Evolutionary conservation across 1,140 invertebrate genomes (phyloP), one percentile per base, ranked within the genome.

Genomic region (Trachelipus rathkii): DNA sequence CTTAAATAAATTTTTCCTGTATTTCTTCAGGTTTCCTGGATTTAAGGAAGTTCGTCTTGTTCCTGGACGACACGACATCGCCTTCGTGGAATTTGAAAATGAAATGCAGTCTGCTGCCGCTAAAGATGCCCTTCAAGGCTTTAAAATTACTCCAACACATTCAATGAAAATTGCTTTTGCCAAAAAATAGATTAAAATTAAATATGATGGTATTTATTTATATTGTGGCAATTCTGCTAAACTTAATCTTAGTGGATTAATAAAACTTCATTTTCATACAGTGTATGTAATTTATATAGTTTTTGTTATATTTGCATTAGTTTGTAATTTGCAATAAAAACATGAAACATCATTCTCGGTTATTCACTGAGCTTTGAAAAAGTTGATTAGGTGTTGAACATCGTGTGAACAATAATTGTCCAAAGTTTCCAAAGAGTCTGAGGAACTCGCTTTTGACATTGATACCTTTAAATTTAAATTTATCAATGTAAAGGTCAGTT

Each of bases 131-230:
- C 87, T 99, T 5, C 96, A 99, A 88, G 96, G 97, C 53, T 99
- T 99, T 85, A 99, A 99, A 87, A 97, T 99, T 70, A 98, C 96
- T 43, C 97, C 97, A 5, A 95, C 93, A 4, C 93, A 99, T 87
- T 94, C 96, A 0, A 99, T 99, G 95, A 98, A 98, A 87, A 99
- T 99, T 84, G 96, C 97, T 71, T 99, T 99, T 88, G 98, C 98
- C 50, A 99, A 99, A 85, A 99, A 99, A 89, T 99, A 94, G 68
- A 11, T 74, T 24, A 33, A 33, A 33, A 33, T 33, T 33, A 33
- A 3, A 33, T 33, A 33, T 33, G 6, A 33, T 33, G 33, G 33
- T 33, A 33, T 33, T 33, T 33, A 33, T 33, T 3, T 33, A 33
- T 3, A 6, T 33, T 33, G 33, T 33, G 6, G 33, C 33, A 33